Evolutionary conservation across 2,888 invertebrate species (phyloP), one percentile per base, ranked within the genome.

Genomic region (Biston stratarius): DNA sequence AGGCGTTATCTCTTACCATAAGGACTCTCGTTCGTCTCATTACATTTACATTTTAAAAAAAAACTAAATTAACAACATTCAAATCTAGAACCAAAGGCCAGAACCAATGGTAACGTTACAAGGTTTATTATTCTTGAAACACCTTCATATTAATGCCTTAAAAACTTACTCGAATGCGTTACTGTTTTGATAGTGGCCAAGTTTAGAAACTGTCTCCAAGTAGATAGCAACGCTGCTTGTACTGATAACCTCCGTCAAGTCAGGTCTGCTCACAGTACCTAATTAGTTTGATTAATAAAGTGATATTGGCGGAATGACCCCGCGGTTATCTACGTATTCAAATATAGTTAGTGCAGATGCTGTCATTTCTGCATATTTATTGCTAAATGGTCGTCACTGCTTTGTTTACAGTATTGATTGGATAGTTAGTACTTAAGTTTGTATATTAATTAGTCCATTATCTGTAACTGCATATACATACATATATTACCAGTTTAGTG

Each of bases 211-310:
- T 65, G 57, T 47, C 34, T 61, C 10, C 36, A 42, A 48, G 53
- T 58, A 47, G 38, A 36, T 24, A 47, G 57, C 10, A 42, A 24
- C 34, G n/a, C 33, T 11, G 40, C 70, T 74, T 71, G 74, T 72
- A 73, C 61, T 69, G 87, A 89, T 89, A 88, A 87, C 88, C 88
- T 63, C 47, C 57, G 53, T 45, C 70, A 52, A 74, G 81, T 76
- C 80, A 76, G 75, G 76, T 77, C 78, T 89, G 88, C 88, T 88
- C 86, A 87, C 85, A 78, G 83, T 84, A 81, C 83, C 85, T 83
- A 83, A 83, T 84, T 83, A 86, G 81, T 87, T 86, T 87, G 89
- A 91, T 89, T 90, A 86, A 89, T 87, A 85, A 81, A 74, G 81
- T 81, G 85, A 87, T 88, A 83, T 73, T 76, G 78, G 75, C 78